These are phyloP conservation scores for Scylla paramamosain DNA, from an alignment of 1,140 invertebrate genomes.

Conservation along the genomic window DNA sequence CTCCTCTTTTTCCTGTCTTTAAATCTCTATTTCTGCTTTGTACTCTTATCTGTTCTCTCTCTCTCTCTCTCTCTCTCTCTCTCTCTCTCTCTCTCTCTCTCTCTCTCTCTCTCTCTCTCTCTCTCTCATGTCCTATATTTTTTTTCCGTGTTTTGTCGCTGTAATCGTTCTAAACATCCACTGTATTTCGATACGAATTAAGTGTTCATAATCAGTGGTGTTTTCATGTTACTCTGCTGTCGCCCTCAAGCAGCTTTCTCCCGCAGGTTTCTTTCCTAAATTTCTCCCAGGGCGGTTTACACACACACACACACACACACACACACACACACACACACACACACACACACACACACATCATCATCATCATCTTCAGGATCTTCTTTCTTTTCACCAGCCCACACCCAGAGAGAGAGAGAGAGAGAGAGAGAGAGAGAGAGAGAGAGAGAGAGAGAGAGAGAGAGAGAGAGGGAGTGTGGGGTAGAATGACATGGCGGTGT, in stretches of 20 bases:
- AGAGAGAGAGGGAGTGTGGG: neutral
- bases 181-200: too few species aligned
- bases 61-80: neutral
- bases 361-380: neutral
- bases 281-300: neutral
- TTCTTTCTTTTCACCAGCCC: neutral
- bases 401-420: neutral
- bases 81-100: neutral
- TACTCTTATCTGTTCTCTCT: neutral
- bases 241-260: neutral
- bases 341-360: neutral
- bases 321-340: neutral
- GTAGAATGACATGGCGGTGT: neutral
- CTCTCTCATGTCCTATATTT: too few species aligned
- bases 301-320: neutral
- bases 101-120: neutral
- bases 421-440: neutral
- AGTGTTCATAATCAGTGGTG: too few species aligned
- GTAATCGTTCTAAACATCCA: too few species aligned
- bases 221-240: neutral
- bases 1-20: neutral
- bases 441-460: too few species aligned
- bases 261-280: neutral
- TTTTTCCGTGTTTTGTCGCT: too few species aligned
- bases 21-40: neutral